phyloP scores from a whole-genome alignment of 2,113 vertebrate species.

The Passerina amoena region DNA sequence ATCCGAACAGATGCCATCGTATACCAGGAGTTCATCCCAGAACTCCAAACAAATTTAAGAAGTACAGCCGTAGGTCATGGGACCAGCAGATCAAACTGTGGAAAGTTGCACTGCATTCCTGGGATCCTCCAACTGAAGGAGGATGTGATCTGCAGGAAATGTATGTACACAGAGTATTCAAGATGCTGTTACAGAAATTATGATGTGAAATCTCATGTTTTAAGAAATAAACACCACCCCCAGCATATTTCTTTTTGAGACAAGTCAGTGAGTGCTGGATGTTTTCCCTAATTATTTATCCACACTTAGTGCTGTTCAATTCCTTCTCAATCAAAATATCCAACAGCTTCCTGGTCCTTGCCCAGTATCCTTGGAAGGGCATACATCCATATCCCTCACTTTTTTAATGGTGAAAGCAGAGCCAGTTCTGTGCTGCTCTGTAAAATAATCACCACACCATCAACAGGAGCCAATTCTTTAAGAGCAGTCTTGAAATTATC shows the following conservation, averaged over 20 bases:
- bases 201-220: not conserved
- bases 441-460: not conserved
- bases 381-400: not conserved
- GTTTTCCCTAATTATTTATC: not conserved
- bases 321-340: not conserved
- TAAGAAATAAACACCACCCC: not conserved
- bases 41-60: slow-evolving; percentile 97
- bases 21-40: slow-evolving; percentile 89
- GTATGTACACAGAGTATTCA: slow-evolving; percentile 70
- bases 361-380: not conserved
- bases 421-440: not conserved
- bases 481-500: not conserved
- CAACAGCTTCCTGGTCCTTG: not conserved
- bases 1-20: slow-evolving; percentile 80
- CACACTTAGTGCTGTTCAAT: not conserved
- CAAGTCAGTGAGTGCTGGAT: not conserved
- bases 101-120: slow-evolving; percentile 92
- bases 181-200: not conserved
- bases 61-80: slow-evolving; percentile 97
- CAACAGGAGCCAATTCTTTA: accelerated
- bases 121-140: slow-evolving; percentile 87
- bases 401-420: not conserved
- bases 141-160: slow-evolving; percentile 78
- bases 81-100: slow-evolving; percentile 97
- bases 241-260: not conserved